phyloP scores from a whole-genome alignment of 2,113 vertebrate species.

The Arothron firmamentum region DNA sequence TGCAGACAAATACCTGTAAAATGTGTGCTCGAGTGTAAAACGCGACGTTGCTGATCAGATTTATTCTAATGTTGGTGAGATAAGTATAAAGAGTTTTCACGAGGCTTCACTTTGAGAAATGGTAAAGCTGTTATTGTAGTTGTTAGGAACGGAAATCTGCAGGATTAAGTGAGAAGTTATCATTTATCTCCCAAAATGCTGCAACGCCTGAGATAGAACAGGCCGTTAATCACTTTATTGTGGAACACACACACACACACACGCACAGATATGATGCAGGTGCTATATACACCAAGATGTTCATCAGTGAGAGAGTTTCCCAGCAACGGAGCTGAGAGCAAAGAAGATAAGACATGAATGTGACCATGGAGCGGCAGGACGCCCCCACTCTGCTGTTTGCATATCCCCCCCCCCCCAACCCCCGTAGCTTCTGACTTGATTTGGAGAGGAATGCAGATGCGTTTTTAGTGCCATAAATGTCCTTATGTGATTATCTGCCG shows the following conservation, averaged over 20 bases:
- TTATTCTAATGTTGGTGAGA: too few species aligned
- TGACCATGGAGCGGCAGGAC: conserved; percentile 11
- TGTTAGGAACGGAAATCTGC: too few species aligned
- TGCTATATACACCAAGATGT: conserved; percentile 13
- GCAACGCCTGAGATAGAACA: neutral
- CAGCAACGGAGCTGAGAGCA: conserved; percentile 42
- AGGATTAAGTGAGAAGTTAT: neutral
- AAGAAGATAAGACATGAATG: conserved; percentile 26
- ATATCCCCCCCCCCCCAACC: neutral
- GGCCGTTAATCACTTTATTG: neutral
- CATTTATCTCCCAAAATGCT: neutral
- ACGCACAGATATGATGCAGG: conserved; percentile 4
- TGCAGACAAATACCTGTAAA: too few species aligned
- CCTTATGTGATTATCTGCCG: conserved; percentile 29
- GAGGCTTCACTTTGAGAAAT: neutral
- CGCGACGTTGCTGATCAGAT: too few species aligned
- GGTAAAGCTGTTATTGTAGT: too few species aligned
- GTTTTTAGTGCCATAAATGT: neutral
- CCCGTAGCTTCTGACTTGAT: conserved; percentile 1
- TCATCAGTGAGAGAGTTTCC: conserved; percentile 37
- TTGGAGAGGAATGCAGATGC: conserved; percentile 22
- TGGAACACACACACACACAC: neutral
- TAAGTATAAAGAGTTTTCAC: too few species aligned
- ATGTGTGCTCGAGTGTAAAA: too few species aligned
- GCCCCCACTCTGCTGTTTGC: conserved; percentile 42